Base-by-base conservation (phyloP, 2,888 invertebrate genomes). In the Torymus texanus region DNA sequence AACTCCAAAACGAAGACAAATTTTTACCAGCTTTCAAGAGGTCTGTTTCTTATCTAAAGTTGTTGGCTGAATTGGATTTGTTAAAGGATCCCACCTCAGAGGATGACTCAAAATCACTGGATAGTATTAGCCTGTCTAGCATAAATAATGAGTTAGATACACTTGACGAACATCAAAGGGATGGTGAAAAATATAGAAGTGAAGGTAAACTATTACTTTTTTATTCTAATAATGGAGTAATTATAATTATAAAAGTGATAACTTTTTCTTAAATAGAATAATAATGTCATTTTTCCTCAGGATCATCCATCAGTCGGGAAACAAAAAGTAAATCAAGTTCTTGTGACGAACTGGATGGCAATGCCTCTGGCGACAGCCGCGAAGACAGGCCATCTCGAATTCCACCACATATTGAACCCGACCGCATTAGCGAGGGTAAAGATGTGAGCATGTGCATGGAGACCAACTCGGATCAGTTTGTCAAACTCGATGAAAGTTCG, bases 1-100 rank as follows among this genome's bases (percentile, higher is more conserved):
- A 91, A 86, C 81, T 90, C 29, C 91, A 92, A 85, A 92, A 89
- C 65, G 93, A 94, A 75, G 92, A 93, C 41, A 91, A 92, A 76
- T 94, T 92, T 87, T 90, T 94, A 73, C 93, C 93, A 0, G 91
- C 93, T 0, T 96, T 96, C 88, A 93, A 94, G 82, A 92, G 92
- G 83, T 94, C 94, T 81, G 91, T 92, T 78, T 91, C 93, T 0
- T 96, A 96, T 87, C 91, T 94, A 5, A 94, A 94, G 86, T 91
- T 96, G 78, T 90, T 96, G 62, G 93, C 94, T 67, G 95, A 96
- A 85, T 88, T 96, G 67, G 95, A 95, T 89, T 89, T 95, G 74
- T 84, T 94, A 50, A 93, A 93, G 82, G 93, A 94, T 82, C 89
- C 90, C 8, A 86, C 89, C 1, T 90, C 91, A 0, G 94, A 94